Conservation (phyloP, 1,140 invertebrate genomes). For the Scaptomyza montana region DNA sequence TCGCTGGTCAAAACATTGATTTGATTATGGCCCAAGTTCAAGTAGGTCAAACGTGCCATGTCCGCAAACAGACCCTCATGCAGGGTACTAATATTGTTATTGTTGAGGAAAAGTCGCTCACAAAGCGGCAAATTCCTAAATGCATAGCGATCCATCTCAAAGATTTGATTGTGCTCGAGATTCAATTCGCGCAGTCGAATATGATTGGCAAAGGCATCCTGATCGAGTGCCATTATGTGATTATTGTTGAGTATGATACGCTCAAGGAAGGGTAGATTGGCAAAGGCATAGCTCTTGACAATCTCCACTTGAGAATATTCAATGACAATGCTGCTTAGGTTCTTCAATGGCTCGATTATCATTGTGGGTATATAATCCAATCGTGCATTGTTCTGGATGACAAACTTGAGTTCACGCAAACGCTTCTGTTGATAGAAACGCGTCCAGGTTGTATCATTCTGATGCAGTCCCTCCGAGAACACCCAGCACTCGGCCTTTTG, state of each 20-base stretch:
- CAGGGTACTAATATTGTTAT: constrained; percentile 89
- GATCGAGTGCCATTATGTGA: constrained; percentile 87
- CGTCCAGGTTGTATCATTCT: constrained; percentile 88
- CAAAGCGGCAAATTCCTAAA: constrained; percentile 89
- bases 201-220: constrained; percentile 87
- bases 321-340: constrained; percentile 87
- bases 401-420: constrained; percentile 88
- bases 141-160: constrained; percentile 88
- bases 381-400: constrained; percentile 87
- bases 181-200: constrained; percentile 87
- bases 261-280: constrained; percentile 87
- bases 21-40: constrained; percentile 89
- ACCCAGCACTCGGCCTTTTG: constrained; percentile 84
- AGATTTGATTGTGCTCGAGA: constrained; percentile 89
- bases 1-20: constrained; percentile 88
- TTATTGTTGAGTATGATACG: constrained; percentile 88
- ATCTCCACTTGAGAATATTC: constrained; percentile 89
- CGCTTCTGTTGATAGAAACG: constrained; percentile 89
- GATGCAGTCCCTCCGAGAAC: constrained; percentile 86
- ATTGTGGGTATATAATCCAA: constrained; percentile 88
- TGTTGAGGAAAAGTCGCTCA: constrained; percentile 87
- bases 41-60: constrained; percentile 86
- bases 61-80: constrained; percentile 89
- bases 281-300: constrained; percentile 88
- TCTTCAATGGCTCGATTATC: constrained; percentile 87